Percentiles rank a stretch among this genome's conserved stretches.
Evolutionary conservation across 2,888 invertebrate genomes (phyloP).

Genomic region (Caenorhabditis parvicauda): DNA sequence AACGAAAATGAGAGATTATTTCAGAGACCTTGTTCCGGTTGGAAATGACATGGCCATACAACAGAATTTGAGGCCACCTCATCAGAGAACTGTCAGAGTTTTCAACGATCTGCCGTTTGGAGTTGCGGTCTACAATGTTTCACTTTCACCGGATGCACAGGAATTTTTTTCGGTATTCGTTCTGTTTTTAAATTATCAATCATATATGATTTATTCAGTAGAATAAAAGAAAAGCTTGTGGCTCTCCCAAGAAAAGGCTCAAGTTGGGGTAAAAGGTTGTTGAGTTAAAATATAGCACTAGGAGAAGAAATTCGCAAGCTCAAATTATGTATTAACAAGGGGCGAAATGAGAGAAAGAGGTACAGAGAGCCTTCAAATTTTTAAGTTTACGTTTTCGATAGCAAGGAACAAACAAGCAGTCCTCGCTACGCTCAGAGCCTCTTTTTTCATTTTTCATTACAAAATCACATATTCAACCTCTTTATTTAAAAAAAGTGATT

Average conservation of each 20-base stretch:
- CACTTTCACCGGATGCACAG: constrained; percentile 70
- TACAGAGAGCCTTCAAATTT: too few relatives aligned
- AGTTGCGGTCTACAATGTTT: constrained; percentile 74
- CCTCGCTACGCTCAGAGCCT: too few relatives aligned
- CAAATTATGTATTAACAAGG: too few relatives aligned
- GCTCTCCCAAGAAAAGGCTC: constrained; percentile 13
- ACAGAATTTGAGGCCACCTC: constrained; percentile 31
- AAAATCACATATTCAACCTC: too few relatives aligned
- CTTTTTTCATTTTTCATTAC: too few relatives aligned
- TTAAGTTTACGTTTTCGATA: too few relatives aligned
- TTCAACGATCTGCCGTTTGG: constrained; percentile 76
- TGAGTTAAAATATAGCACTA: too few relatives aligned
- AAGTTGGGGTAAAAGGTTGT: constrained; percentile 1
- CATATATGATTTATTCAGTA: neutral
- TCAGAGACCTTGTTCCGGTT: constrained; percentile 24
- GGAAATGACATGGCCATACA: constrained; percentile 38
- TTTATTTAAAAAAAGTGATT: too few relatives aligned
- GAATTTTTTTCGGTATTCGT: constrained; percentile 42
- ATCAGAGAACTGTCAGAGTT: constrained; percentile 64
- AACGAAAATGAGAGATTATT: too few relatives aligned
- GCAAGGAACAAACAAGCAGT: too few relatives aligned
- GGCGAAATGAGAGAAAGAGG: too few relatives aligned
- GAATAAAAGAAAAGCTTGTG: constrained; percentile 1
- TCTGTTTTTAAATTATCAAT: neutral
- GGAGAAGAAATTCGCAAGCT: too few relatives aligned